Conservation (phyloP, 2,113 vertebrate species). For the Macroglossus sobrinus region DNA sequence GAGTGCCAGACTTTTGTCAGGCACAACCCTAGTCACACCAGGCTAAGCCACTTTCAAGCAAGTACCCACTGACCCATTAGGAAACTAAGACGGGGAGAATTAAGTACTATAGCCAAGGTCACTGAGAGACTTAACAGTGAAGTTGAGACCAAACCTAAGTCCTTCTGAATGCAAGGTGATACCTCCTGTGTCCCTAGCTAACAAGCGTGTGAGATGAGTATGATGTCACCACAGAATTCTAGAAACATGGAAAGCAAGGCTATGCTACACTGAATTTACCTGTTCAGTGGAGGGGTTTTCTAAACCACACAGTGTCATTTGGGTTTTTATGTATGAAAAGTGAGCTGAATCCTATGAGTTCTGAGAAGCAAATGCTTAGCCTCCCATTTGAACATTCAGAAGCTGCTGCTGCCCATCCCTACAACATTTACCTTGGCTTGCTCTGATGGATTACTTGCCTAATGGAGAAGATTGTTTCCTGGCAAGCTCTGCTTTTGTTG, state of each 20-base stretch:
- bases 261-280: not conserved
- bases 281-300: not conserved
- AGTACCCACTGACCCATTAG: not conserved
- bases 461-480: not conserved
- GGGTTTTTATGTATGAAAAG: not conserved
- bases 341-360: not conserved
- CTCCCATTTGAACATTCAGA: not conserved
- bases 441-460: not conserved
- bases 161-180: not conserved
- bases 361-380: not conserved
- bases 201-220: not conserved
- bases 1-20: not conserved
- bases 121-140: not conserved
- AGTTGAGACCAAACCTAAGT: not conserved
- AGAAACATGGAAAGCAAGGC: not conserved
- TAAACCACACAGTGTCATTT: not conserved
- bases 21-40: not conserved
- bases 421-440: conserved; percentile 25
- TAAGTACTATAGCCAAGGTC: not conserved
- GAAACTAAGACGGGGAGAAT: conserved; percentile 23
- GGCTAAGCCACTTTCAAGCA: not conserved
- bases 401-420: not conserved
- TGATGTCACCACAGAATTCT: not conserved
- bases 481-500: not conserved
- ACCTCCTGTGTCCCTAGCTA: not conserved